These are phyloP conservation scores for Myzus persicae DNA, from an alignment of 1,140 invertebrate genomes.

Conservation along the genomic window DNA sequence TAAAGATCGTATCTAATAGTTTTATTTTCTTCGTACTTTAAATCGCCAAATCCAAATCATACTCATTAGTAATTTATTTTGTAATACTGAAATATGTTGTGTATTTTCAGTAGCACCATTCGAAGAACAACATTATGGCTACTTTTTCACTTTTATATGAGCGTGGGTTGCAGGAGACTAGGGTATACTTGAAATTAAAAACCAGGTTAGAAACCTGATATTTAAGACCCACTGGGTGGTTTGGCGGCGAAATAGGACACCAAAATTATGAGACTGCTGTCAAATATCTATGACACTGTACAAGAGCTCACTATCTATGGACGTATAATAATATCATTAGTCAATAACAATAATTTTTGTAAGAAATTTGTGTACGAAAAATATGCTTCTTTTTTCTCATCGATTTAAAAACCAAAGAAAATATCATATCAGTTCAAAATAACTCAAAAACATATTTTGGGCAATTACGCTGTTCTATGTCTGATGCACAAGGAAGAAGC, in stretches of 20 bases:
- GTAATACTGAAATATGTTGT: not conserved
- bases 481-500: not conserved
- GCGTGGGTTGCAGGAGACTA: not conserved
- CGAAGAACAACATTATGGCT: slow-evolving; percentile 3
- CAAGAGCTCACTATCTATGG: not conserved
- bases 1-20: not conserved
- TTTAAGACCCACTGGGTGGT: slow-evolving; percentile 34
- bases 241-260: slow-evolving; percentile 38
- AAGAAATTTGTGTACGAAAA: not conserved
- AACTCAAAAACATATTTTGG: not conserved
- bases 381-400: not conserved
- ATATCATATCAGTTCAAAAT: not conserved
- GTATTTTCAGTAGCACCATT: slow-evolving; percentile 9
- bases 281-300: slow-evolving; percentile 21
- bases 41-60: not conserved
- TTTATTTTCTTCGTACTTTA: not conserved
- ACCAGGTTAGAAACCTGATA: slow-evolving; percentile 27
- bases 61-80: not conserved
- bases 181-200: slow-evolving; percentile 42
- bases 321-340: not conserved
- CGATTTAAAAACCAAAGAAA: not conserved
- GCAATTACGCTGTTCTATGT: not conserved
- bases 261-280: slow-evolving; percentile 25
- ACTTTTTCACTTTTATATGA: slow-evolving; percentile 36
- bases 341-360: not conserved